Conservation (phyloP, 1,140 invertebrate species). For the Trialeurodes vaporariorum region DNA sequence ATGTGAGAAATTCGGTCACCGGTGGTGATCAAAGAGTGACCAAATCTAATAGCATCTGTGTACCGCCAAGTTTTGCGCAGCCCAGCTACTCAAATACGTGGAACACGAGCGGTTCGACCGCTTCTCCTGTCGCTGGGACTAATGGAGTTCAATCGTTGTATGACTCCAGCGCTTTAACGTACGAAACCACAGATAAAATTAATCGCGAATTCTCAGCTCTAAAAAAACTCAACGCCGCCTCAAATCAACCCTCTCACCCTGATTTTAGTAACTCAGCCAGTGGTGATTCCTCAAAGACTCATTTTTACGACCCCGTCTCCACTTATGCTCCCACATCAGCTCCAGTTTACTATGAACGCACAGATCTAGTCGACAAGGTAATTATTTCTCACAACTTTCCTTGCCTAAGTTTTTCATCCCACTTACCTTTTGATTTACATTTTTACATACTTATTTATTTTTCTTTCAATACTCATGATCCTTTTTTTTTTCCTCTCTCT, state of each 20-base stretch:
- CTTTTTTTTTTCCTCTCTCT: too few species aligned
- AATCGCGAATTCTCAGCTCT: background rate
- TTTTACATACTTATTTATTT: too few species aligned
- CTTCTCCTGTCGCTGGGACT: background rate
- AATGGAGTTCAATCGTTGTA: background rate
- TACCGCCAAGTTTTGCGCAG: background rate
- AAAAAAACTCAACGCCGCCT: background rate
- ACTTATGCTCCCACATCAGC: background rate
- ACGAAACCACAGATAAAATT: background rate
- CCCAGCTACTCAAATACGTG: background rate
- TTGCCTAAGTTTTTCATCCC: too few species aligned
- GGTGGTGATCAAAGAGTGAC: background rate
- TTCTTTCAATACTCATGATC: too few species aligned
- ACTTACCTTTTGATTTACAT: too few species aligned
- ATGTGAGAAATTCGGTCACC: background rate
- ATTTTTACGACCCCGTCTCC: background rate
- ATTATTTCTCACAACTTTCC: too few species aligned
- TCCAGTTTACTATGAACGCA: background rate
- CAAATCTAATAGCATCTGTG: constrained; percentile 1
- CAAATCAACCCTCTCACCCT: background rate
- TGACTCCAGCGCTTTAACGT: background rate
- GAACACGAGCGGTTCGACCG: background rate
- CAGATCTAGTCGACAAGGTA: background rate
- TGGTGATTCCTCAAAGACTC: background rate
- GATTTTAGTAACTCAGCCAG: background rate